These are phyloP conservation scores for Calliphora vicina DNA, from an alignment of 1,140 invertebrate genomes.

Conservation along the genomic window DNA sequence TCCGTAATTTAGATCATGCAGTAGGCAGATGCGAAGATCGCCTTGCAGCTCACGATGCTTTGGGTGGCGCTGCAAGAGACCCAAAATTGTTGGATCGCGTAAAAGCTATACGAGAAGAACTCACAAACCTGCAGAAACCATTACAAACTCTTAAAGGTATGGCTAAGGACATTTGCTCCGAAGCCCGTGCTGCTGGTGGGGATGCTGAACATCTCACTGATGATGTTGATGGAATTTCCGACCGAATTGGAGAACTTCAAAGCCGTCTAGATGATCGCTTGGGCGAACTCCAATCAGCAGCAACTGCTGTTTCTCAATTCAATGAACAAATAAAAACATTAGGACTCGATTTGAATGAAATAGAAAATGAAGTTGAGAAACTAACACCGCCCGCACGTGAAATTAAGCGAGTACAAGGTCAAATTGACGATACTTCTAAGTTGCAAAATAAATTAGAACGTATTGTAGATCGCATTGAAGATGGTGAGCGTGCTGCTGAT, in stretches of 20 bases:
- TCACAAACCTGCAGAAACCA: slow-evolving; percentile 77
- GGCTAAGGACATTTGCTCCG: slow-evolving; percentile 78
- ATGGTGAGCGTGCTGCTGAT: slow-evolving; percentile 77
- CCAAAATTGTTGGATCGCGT: slow-evolving; percentile 84
- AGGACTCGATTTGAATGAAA: slow-evolving; percentile 75
- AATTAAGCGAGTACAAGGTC: slow-evolving; percentile 82
- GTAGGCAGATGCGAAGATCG: slow-evolving; percentile 89
- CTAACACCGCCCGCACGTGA: slow-evolving; percentile 88
- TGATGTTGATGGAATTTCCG: slow-evolving; percentile 79
- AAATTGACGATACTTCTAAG: slow-evolving; percentile 80
- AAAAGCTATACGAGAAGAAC: slow-evolving; percentile 79
- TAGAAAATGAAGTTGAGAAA: slow-evolving; percentile 85
- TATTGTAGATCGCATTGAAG: slow-evolving; percentile 73
- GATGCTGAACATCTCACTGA: slow-evolving; percentile 79
- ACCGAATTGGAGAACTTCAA: slow-evolving; percentile 81
- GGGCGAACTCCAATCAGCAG: slow-evolving; percentile 84
- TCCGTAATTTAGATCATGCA: slow-evolving; percentile 81
- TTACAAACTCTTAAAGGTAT: slow-evolving; percentile 74
- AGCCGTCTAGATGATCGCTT: slow-evolving; percentile 81
- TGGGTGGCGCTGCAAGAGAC: slow-evolving; percentile 81
- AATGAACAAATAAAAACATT: slow-evolving; percentile 85
- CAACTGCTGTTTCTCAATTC: slow-evolving; percentile 85
- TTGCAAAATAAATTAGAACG: slow-evolving; percentile 75
- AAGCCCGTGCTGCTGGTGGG: slow-evolving; percentile 74
- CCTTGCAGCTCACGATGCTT: slow-evolving; percentile 79